Evolutionary conservation across 1,140 invertebrate genomes (phyloP), one percentile per base, ranked within the genome.

Genomic region (Tenebrio molitor): DNA sequence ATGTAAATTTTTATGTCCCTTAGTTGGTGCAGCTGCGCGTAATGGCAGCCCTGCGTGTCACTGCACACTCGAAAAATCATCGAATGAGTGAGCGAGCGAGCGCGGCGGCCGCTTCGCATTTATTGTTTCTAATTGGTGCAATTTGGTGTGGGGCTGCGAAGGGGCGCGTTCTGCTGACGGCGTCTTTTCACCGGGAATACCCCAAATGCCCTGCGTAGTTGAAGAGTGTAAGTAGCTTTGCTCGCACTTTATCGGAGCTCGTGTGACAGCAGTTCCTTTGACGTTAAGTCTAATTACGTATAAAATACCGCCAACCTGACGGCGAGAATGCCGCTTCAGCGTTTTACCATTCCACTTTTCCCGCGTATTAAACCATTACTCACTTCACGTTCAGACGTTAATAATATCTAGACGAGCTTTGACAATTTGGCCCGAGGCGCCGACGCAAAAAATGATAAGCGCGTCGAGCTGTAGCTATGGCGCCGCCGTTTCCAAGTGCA

Each of bases 281-380:
- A 68, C 65, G 41, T 68, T 68, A 68, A 68, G 65, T 68, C 42
- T 68, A 68, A 68, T 68, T 68, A 68, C 42, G 44, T 46, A 68
- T 42, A 68, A 68, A 68, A 68, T 46, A 68, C 29, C 42, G 50
- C 50, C 50, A 29, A 29, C 50, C 50, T 58, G 23, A 34, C 50
- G 50, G 21, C 50, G 50, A 58, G 23, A 58, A 29, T 29, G 50
- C 50, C 50, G 50, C 50, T 29, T 58, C 50, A 58, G 50, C 50
- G 50, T 29, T 58, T 29, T 58, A 29, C 50, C 50, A 15, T 58
- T 33, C 50, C 50, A 29, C 50, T 58, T 58, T 58, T 58, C 3
- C 50, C 50, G 46, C 46, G 46, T 53, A 53, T 53, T 53, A 53
- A 53, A 53, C 50, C 23, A 58, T 58, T 58, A 58, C 39, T 41